Evolutionary conservation across 2,113 vertebrate genomes (phyloP).

Genomic region (Spermophilus dauricus): DNA sequence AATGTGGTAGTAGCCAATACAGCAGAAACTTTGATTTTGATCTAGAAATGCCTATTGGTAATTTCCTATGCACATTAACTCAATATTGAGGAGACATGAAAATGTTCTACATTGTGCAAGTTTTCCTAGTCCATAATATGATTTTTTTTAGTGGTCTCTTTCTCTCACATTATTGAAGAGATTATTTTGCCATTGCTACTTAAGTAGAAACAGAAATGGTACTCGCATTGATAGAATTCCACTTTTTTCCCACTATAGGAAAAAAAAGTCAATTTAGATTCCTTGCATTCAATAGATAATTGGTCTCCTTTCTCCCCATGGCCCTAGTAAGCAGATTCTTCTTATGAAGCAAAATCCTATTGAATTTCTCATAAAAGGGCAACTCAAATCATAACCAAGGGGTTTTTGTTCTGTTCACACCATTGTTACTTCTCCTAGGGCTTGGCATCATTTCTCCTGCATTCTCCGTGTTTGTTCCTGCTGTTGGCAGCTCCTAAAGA

Average conservation of each 20-base stretch:
- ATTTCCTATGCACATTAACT: slow-evolving; percentile 48
- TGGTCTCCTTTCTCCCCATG: slow-evolving; percentile 24
- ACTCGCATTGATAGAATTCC: not conserved
- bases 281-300: slow-evolving; percentile 41
- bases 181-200: not conserved
- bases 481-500: not conserved
- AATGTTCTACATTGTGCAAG: not conserved
- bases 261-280: slow-evolving; percentile 40
- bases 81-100: slow-evolving; percentile 19
- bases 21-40: slow-evolving; percentile 15
- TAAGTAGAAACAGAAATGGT: slow-evolving; percentile 37
- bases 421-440: not conserved
- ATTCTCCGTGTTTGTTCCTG: not conserved
- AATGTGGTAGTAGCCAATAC: not conserved
- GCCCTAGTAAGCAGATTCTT: not conserved
- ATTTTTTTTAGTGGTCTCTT: not conserved
- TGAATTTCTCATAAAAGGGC: not conserved
- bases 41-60: slow-evolving; percentile 6
- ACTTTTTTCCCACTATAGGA: not conserved
- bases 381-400: not conserved
- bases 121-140: not conserved
- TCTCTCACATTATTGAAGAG: not conserved
- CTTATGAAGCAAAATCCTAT: not conserved
- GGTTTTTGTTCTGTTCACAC: not conserved
- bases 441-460: not conserved